A percentile compares a stretch with the other conserved stretches of the same genome.
These are phyloP conservation scores for Coenobita brevimanus DNA, from an alignment of 1,140 invertebrate species.

Conservation along the genomic window DNA sequence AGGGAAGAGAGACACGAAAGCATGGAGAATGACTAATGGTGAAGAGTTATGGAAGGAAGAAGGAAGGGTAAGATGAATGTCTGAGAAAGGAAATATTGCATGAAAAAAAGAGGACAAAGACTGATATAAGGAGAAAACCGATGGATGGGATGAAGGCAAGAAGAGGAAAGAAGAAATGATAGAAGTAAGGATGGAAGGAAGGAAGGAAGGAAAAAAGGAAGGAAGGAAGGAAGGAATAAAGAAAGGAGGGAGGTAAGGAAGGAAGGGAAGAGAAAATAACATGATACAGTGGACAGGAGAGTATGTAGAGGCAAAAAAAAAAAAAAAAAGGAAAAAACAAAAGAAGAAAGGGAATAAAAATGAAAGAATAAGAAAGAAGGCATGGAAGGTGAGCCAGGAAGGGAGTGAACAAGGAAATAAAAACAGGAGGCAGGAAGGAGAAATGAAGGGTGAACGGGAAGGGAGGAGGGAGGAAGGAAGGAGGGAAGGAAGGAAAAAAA, in stretches of 20 bases:
- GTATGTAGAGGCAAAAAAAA: not conserved
- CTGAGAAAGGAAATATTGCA: not conserved
- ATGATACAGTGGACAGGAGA: not conserved
- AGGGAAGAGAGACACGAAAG: no score
- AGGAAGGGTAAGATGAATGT: no score
- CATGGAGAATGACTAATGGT: no score
- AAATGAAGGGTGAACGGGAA: no score
- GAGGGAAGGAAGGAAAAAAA: no score
- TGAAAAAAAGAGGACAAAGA: not conserved
- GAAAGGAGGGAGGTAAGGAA: constrained; percentile 23
- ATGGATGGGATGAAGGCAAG: not conserved
- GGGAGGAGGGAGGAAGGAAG: no score
- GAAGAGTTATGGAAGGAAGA: no score
- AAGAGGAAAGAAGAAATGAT: not conserved
- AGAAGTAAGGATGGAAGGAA: not conserved
- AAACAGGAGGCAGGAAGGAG: no score
- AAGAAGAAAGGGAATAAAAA: not conserved
- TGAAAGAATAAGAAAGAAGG: not conserved
- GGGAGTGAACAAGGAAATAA: no score
- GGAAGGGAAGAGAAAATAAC: constrained; percentile 49
- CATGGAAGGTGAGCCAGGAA: no score
- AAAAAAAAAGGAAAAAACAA: not conserved
- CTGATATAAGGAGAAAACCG: not conserved
- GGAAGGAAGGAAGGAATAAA: constrained; percentile 66
- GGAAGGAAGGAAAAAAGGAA: not conserved